Evolutionary conservation across 2,797 vertebrate species (phyloP), one percentile per base, ranked within the genome.

Genomic region (Dendrocincla tyrannina): DNA sequence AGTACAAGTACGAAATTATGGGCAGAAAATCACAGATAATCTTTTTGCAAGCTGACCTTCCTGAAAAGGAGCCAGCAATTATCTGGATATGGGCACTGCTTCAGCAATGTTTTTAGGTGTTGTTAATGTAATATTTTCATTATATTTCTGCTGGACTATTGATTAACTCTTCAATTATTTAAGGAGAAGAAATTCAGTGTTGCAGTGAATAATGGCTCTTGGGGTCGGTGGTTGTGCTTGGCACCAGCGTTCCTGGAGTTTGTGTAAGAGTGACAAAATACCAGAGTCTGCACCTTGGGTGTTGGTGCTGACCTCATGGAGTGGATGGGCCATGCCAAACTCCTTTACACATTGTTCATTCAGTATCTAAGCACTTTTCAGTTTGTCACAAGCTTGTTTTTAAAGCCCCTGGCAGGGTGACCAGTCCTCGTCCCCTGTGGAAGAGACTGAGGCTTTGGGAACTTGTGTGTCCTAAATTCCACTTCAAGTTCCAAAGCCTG

Each of bases 31-130:
- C 89, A 85, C 70, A 90, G 80, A 59, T 84, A 70, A 73, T 93
- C 67, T 95, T 94, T 91, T 85, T 58, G 77, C 60, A 64, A 91
- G 78, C 60, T 32, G 90, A 96, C 80, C 83, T 88, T 84, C 76
- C 77, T 92, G 93, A 90, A 80, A 94, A 84, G 46, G 56, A 94
- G 91, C 89, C 93, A 96, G 77, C 85, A 77, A 64, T 95, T 91
- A 64, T 80, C 77, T 90, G 80, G 42, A 35, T 73, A 88, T 93
- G 83, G 88, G 83, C 94, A 64, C 37, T 2, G 28, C 32, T 89
- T 95, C 85, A 93, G 83, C 88, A 74, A 16, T 86, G 81, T 55
- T 96, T 96, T 94, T 93, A 91, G 83, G 94, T 94, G 83, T 76
- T 94, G 80, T 64, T 89, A 95, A 83, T 91, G 64, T 72, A 91